These are phyloP conservation scores for Lasioglossum morio DNA, from an alignment of 2,888 invertebrate species.

Conservation along the genomic window DNA sequence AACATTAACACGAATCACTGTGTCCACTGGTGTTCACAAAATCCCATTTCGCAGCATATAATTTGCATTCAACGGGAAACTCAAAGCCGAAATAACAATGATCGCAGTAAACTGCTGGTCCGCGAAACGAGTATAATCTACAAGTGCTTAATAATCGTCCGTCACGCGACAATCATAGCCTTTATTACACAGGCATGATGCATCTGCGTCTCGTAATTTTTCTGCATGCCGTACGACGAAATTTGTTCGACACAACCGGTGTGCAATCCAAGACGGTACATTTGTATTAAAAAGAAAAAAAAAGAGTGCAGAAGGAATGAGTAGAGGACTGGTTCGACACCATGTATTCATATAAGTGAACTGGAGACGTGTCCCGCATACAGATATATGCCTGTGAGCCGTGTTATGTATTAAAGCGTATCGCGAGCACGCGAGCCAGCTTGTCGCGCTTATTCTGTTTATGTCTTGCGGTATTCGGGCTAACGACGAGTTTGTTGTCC, in stretches of 20 bases:
- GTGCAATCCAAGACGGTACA: background rate
- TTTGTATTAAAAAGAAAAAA: background rate
- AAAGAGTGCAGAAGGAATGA: background rate
- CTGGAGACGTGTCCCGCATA: constrained; percentile 16
- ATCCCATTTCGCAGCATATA: background rate
- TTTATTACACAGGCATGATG: background rate
- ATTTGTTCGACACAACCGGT: background rate
- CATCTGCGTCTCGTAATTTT: background rate
- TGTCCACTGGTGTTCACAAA: background rate
- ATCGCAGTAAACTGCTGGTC: background rate
- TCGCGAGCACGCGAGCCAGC: constrained; percentile 48
- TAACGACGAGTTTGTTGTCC: constrained; percentile 45
- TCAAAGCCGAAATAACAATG: background rate
- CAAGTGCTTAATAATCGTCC: background rate
- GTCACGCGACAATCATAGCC: background rate
- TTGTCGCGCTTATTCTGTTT: constrained; percentile 52
- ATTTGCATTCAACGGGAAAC: background rate
- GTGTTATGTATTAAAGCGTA: constrained; percentile 26
- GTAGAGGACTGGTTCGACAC: background rate
- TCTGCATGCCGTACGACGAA: background rate
- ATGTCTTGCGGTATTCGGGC: constrained; percentile 38
- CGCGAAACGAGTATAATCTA: background rate
- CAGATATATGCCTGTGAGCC: background rate
- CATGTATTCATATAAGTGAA: background rate
- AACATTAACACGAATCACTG: background rate